Percentiles rank a stretch among this genome's conserved stretches.
phyloP scores from a whole-genome alignment of 2,113 vertebrate species.

The Actenoides lindsayi region DNA sequence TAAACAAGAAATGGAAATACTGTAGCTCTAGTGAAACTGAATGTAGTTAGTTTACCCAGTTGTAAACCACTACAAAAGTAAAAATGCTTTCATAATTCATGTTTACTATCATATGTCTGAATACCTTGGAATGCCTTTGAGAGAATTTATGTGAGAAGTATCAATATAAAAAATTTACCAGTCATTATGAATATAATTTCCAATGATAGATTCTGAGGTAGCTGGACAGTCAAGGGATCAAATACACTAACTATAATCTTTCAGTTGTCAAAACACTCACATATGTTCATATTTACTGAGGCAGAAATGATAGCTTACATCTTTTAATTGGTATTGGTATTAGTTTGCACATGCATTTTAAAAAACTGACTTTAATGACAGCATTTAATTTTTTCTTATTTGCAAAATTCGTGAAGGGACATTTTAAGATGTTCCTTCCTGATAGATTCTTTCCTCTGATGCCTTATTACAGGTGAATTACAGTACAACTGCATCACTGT shows the following conservation, averaged over 20 bases:
- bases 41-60: background rate
- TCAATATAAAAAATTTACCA: background rate
- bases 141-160: background rate
- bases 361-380: constrained; percentile 34
- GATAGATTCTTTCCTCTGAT: constrained; percentile 7
- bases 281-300: constrained; percentile 55
- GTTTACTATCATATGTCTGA: background rate
- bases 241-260: constrained; percentile 31
- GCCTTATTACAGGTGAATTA: constrained; percentile 69
- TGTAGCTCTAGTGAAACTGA: background rate
- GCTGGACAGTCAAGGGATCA: constrained; percentile 39
- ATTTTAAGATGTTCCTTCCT: constrained; percentile 12
- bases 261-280: constrained; percentile 66
- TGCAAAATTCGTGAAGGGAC: constrained; percentile 30
- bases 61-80: background rate
- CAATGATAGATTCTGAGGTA: constrained; percentile 5
- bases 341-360: constrained; percentile 54
- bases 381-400: constrained; percentile 42
- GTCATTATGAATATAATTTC: constrained; percentile 15
- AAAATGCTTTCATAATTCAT: background rate
- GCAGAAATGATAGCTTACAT: constrained; percentile 60
- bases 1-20: background rate
- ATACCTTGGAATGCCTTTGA: background rate
- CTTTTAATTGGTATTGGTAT: constrained; percentile 53
- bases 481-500: background rate